Conservation (phyloP, 2,113 vertebrate species). For the Tragulus kanchil region DNA sequence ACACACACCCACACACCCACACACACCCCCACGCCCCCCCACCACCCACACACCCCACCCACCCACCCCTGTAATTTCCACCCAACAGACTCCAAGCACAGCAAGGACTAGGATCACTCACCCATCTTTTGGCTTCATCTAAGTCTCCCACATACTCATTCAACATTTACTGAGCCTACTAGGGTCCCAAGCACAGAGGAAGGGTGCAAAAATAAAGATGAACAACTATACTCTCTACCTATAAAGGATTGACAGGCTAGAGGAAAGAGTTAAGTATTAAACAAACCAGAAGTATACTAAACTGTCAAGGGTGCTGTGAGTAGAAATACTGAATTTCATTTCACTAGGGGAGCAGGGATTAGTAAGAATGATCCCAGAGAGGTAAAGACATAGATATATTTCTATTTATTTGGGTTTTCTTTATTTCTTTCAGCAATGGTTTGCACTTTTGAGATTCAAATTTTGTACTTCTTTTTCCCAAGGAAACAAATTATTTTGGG, state of each 20-base stretch:
- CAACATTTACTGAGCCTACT: background rate
- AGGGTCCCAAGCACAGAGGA: background rate
- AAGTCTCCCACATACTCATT: background rate
- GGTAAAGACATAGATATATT: background rate
- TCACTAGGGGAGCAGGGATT: background rate
- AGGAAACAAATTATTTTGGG: background rate
- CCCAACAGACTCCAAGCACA: background rate
- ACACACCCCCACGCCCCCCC: background rate
- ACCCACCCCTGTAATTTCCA: background rate
- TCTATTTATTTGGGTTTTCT: background rate
- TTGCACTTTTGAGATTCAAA: background rate
- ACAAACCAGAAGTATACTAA: background rate
- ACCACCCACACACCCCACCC: accelerated
- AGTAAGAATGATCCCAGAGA: background rate
- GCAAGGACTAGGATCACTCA: background rate
- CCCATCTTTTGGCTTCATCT: background rate
- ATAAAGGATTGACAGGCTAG: background rate
- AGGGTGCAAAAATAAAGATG: slow-evolving; percentile 12
- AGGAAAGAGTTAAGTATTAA: background rate
- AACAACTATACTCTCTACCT: background rate
- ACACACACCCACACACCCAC: accelerated
- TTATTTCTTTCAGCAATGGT: background rate
- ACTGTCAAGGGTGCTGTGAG: background rate
- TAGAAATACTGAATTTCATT: background rate
- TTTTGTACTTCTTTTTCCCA: background rate